Conservation (phyloP, 2,797 vertebrate genomes). For the Coregonus suidteri region DNA sequence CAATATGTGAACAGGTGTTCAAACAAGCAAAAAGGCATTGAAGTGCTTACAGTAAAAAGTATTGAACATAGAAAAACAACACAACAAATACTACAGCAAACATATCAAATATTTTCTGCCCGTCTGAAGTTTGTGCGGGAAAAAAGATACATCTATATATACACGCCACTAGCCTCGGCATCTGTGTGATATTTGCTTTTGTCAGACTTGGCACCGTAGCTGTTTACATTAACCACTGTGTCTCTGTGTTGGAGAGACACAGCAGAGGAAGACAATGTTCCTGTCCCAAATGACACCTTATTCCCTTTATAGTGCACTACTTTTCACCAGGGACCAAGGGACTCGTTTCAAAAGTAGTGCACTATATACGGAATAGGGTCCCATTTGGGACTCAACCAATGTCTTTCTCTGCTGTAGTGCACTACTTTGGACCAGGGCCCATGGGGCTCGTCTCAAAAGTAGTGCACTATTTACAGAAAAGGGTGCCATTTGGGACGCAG, state of each 20-base stretch:
- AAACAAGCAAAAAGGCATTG: conserved; percentile 74
- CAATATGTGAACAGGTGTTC: conserved; percentile 81
- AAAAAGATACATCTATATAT: conserved; percentile 42
- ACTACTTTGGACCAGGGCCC: too few relatives aligned
- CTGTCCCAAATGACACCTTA: too few relatives aligned
- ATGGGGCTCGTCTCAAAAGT: background rate
- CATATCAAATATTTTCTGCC: background rate
- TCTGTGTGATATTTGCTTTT: conserved; percentile 67
- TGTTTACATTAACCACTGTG: conserved; percentile 19
- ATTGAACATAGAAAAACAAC: conserved; percentile 61
- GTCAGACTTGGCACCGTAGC: conserved; percentile 47
- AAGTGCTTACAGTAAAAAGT: conserved; percentile 61
- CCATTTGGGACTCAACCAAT: background rate
- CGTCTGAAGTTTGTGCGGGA: conserved; percentile 33
- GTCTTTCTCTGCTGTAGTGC: too few relatives aligned
- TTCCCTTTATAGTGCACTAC: too few relatives aligned
- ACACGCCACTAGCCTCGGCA: conserved; percentile 47
- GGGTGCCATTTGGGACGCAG: background rate
- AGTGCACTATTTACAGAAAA: background rate
- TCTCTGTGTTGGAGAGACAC: background rate
- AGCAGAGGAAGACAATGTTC: background rate
- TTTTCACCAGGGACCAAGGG: too few relatives aligned
- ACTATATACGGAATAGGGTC: background rate
- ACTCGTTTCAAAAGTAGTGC: background rate
- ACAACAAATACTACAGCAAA: conserved; percentile 70